phyloP scores from a whole-genome alignment of 92 coral and sea anemone genomes.

The Isaurus tuberculatus region DNA sequence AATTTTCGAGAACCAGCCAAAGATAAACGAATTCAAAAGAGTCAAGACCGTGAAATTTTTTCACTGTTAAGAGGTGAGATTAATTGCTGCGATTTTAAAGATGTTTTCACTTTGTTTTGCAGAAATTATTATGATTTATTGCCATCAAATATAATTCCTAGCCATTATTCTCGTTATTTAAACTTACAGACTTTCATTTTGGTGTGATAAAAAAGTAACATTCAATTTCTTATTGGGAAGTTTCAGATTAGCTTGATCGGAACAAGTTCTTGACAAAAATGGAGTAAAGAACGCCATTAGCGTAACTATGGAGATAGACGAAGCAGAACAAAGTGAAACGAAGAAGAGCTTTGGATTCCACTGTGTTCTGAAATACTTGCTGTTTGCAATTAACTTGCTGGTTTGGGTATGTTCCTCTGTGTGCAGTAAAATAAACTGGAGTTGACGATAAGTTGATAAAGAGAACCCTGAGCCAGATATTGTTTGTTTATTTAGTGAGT shows the following conservation, averaged over 20 bases:
- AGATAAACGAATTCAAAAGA: no score
- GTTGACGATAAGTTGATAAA: not conserved
- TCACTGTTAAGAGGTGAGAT: no score
- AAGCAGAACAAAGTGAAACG: slow-evolving; percentile 5
- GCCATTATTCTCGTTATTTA: not conserved
- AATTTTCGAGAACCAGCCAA: no score
- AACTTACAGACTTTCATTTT: not conserved
- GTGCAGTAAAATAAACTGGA: not conserved
- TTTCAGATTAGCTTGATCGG: not conserved
- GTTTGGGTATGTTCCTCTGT: slow-evolving; percentile 73
- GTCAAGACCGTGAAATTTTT: no score
- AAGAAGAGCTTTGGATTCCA: slow-evolving; percentile 57
- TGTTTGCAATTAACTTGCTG: slow-evolving; percentile 72
- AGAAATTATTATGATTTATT: no score
- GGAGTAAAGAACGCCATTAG: not conserved
- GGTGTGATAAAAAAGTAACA: not conserved
- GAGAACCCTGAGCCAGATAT: not conserved
- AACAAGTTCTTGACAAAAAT: not conserved
- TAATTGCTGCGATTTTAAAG: no score
- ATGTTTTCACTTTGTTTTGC: no score
- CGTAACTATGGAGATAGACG: slow-evolving; percentile 39
- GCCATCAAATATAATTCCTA: not conserved
- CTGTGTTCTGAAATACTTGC: slow-evolving; percentile 76
- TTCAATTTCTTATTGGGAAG: not conserved
- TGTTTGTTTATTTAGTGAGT: no score